Evolutionary conservation across 1,140 invertebrate species (phyloP), one percentile per base, ranked within the genome.

Genomic region (Drosophila aff.): DNA sequence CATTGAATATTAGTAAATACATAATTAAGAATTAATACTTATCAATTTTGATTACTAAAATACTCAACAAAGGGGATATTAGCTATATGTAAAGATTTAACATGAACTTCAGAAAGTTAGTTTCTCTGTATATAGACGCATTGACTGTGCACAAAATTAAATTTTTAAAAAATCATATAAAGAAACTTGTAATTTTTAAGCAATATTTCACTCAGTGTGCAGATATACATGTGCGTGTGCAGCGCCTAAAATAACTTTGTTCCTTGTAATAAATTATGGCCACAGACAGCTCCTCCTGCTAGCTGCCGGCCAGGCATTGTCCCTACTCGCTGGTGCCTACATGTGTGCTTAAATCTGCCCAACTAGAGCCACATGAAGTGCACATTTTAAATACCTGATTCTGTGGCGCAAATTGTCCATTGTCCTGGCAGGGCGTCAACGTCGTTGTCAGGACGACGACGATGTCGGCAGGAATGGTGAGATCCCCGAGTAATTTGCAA

Each of bases 321-420:
- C 53, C 31, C 11, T 16, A 28, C 68, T 38, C 38, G n/a, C 3
- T 41, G 57, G 38, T 36, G 23, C 28, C 10, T 28, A 59, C 40
- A 53, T 76, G 46, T 76, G 31, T 15, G 53, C 74, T 52, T 68
- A 77, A 77, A 77, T 77, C 74, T 69, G 38, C 43, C 49, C 49
- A 60, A 63, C 36, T 63, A 63, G 58, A 66, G 67, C 65, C 67
- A 59, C 68, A 72, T 79, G 81, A 64, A 58, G 57, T 74, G 68
- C 50, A 79, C 79, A 85, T 85, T 82, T 80, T 67, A 79, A 90
- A 90, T 90, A 91, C 86, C 85, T 90, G 81, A 79, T 79, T 76
- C 80, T 66, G 57, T 65, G 50, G 61, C 67, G 75, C 47, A 81
- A 81, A 81, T 74, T 76, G 79, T 87, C 67, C 76, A 76, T 86